Percentiles rank a stretch among this genome's conserved stretches.
These are phyloP conservation scores for Seriola aureovittata DNA, from an alignment of 2,113 vertebrate species.

Conservation along the genomic window DNA sequence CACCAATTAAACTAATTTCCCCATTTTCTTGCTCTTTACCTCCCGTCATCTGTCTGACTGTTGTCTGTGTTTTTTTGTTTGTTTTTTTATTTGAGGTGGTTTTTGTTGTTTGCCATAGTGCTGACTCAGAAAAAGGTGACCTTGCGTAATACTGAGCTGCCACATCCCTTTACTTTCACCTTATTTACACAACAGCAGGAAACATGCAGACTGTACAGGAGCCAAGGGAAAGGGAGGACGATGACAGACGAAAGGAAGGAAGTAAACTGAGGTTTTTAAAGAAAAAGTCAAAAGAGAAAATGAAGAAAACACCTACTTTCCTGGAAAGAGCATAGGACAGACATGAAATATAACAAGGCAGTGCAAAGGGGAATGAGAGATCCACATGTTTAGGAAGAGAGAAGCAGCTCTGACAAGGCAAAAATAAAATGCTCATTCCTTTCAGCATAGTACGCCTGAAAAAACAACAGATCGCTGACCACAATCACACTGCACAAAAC, in stretches of 20 bases:
- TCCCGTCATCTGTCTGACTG: not conserved
- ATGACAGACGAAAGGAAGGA: not conserved
- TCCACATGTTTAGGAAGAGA: too few species aligned
- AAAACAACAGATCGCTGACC: too few species aligned
- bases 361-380: not conserved
- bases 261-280: not conserved
- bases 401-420: too few species aligned
- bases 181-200: constrained; percentile 68
- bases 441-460: too few species aligned
- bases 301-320: not conserved
- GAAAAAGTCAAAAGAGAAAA: constrained; percentile 17
- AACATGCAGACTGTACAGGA: constrained; percentile 25
- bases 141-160: constrained; percentile 62
- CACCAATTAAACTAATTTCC: not conserved
- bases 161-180: constrained; percentile 65
- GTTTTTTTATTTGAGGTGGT: constrained; percentile 17
- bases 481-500: too few species aligned
- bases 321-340: constrained; percentile 1
- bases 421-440: too few species aligned
- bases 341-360: not conserved
- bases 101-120: constrained; percentile 30
- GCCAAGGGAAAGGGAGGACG: constrained; percentile 32
- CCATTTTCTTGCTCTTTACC: not conserved
- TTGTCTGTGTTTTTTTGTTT: not conserved
- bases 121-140: constrained; percentile 62